Conservation (phyloP, 2,113 vertebrate species). For the Spea multiplicata region DNA sequence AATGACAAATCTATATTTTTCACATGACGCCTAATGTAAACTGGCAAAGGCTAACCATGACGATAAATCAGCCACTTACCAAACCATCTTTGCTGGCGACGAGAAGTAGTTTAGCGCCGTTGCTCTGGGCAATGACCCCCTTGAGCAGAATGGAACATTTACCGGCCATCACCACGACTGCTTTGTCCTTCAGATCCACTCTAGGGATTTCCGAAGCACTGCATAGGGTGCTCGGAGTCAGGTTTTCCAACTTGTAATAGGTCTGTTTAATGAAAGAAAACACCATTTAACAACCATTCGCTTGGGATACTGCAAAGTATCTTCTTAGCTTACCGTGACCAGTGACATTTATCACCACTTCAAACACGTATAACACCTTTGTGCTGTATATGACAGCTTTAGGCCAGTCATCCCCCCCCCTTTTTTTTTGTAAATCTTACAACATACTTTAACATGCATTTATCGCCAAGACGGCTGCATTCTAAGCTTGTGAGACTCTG, state of each 20-base stretch:
- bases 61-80: conserved; percentile 64
- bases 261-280: conserved; percentile 61
- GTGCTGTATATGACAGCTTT: too few relatives aligned
- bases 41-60: neutral
- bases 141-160: conserved; percentile 79
- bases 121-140: conserved; percentile 73
- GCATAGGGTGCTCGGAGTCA: conserved; percentile 76
- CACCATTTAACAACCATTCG: neutral
- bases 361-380: too few relatives aligned
- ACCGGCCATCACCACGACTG: conserved; percentile 78
- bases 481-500: too few relatives aligned
- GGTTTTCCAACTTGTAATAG: conserved; percentile 66
- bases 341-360: too few relatives aligned
- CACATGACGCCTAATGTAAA: neutral
- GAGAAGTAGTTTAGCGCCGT: conserved; percentile 74
- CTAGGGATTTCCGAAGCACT: conserved; percentile 60
- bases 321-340: too few relatives aligned
- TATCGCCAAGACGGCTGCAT: too few relatives aligned
- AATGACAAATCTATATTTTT: neutral
- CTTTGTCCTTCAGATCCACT: conserved; percentile 66
- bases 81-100: conserved; percentile 71
- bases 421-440: too few relatives aligned
- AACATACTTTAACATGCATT: too few relatives aligned
- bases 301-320: too few relatives aligned
- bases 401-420: too few relatives aligned